Conservation (phyloP, 2,888 invertebrate genomes). For the Ephialtes manifestator region DNA sequence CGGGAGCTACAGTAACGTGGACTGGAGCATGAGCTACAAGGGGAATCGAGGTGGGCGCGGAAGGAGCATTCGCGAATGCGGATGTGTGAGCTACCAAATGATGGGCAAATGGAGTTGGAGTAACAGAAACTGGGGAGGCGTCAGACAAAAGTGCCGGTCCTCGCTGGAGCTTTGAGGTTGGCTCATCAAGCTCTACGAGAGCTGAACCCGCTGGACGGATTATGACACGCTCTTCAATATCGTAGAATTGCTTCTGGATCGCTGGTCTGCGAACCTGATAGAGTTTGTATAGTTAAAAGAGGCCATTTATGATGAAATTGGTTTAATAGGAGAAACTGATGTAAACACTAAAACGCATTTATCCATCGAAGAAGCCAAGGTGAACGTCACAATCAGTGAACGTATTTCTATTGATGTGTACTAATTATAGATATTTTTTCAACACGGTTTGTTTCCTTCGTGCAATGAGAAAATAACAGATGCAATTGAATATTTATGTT, state of each 20-base stretch:
- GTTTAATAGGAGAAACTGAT: not conserved
- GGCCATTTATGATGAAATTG: not conserved
- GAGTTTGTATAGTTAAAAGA: not conserved
- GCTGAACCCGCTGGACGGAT: conserved; percentile 89
- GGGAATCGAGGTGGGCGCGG: conserved; percentile 68
- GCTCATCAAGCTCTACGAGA: conserved; percentile 88
- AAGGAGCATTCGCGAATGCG: conserved; percentile 69
- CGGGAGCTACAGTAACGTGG: conserved; percentile 68
- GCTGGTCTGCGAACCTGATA: conserved; percentile 88
- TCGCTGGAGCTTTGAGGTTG: conserved; percentile 87
- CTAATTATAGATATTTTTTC: too few relatives aligned
- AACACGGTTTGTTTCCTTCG: too few relatives aligned
- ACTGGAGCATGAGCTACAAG: conserved; percentile 71
- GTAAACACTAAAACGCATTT: not conserved
- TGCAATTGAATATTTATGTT: too few relatives aligned
- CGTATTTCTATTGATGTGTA: too few relatives aligned
- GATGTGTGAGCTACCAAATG: conserved; percentile 72
- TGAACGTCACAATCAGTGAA: too few relatives aligned
- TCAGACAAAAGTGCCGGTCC: conserved; percentile 85
- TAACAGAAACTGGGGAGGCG: conserved; percentile 74
- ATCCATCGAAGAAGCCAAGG: not conserved
- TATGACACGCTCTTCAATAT: conserved; percentile 88
- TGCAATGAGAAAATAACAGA: too few relatives aligned
- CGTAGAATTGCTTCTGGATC: conserved; percentile 89
- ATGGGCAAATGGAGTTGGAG: conserved; percentile 71